These are phyloP conservation scores for Colossoma macropomum DNA, from an alignment of 2,113 vertebrate genomes.

Conservation along the genomic window DNA sequence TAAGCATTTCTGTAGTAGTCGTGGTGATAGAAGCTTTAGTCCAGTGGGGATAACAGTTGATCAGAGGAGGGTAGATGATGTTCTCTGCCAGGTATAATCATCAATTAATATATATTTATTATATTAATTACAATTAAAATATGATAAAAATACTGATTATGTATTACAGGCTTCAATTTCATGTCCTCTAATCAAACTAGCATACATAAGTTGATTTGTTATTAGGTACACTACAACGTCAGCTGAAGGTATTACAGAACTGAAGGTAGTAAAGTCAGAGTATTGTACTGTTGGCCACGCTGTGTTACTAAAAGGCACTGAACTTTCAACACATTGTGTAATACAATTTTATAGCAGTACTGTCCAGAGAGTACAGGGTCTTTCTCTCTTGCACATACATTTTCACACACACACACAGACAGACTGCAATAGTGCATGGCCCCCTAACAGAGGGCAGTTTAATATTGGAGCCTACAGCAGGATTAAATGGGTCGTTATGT, in stretches of 20 bases:
- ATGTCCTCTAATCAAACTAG: background rate
- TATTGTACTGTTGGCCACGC: no score
- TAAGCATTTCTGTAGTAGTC: no score
- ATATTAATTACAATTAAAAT: no score
- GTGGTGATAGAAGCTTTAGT: no score
- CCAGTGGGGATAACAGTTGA: no score
- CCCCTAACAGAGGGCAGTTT: background rate
- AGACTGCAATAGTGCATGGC: background rate
- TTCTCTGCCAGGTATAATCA: no score
- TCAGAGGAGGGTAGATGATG: no score
- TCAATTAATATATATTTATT: no score
- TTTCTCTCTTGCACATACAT: background rate
- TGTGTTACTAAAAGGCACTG: no score
- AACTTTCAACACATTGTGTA: background rate
- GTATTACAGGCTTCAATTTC: no score
- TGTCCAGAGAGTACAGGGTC: background rate
- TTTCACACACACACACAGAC: constrained; percentile 3
- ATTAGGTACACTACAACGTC: background rate
- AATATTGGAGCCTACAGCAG: background rate
- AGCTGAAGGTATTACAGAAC: background rate
- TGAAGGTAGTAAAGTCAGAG: no score
- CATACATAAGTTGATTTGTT: background rate
- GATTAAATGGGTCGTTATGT: constrained; percentile 35
- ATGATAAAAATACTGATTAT: no score
- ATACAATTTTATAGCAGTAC: background rate